A percentile compares a stretch with the other conserved stretches of the same genome.
phyloP scores from a whole-genome alignment of 2,888 invertebrate genomes.

The Drosophila siamana region DNA sequence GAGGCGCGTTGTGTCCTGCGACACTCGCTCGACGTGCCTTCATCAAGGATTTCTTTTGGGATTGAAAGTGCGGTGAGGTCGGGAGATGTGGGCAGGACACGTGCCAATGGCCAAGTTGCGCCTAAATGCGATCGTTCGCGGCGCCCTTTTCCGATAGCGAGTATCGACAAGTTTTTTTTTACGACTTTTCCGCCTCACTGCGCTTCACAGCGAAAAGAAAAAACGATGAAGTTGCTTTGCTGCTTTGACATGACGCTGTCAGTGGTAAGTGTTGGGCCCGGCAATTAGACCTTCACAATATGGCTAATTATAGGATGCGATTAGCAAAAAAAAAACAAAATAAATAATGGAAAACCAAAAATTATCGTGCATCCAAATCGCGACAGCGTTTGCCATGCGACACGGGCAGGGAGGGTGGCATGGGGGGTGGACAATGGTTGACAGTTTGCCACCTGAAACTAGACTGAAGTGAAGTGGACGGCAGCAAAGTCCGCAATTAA shows the following conservation, averaged over 20 bases:
- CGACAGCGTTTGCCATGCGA: constrained; percentile 46
- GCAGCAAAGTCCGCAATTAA: constrained; percentile 74
- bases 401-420: too few species aligned
- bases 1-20: constrained; percentile 39
- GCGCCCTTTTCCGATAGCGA: too few species aligned
- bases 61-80: too few species aligned
- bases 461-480: too few species aligned
- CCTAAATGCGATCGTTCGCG: constrained; percentile 60
- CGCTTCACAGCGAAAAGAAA: too few species aligned
- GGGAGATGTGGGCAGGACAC: constrained; percentile 66
- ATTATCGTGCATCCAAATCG: constrained; percentile 6
- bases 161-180: constrained; percentile 38
- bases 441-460: constrained; percentile 58
- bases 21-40: constrained; percentile 52
- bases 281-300: constrained; percentile 18
- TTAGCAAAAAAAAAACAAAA: constrained; percentile 11
- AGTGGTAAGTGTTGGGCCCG: too few species aligned
- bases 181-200: constrained; percentile 40
- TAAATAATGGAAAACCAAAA: not conserved
- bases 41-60: too few species aligned
- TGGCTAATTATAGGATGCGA: constrained; percentile 35
- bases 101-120: constrained; percentile 63
- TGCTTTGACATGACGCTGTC: constrained; percentile 16
- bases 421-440: constrained; percentile 49
- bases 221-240: not conserved